Evolutionary conservation across 1,140 invertebrate species (phyloP).

Genomic region (Dufourea novaeangliae): DNA sequence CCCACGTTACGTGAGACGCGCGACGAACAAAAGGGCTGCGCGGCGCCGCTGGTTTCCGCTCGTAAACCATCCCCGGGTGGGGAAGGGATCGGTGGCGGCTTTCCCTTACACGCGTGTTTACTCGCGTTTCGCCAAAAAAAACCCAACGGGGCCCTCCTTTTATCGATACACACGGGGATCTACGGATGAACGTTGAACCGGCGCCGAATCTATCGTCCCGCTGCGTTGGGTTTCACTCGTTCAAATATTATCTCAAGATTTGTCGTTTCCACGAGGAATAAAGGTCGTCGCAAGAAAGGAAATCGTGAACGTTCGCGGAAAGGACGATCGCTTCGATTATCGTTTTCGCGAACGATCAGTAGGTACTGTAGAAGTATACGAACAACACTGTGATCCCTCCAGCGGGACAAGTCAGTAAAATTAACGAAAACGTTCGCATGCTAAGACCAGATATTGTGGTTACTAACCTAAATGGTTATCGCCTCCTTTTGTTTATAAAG

Average conservation of each 20-base stretch:
- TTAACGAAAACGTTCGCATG: too few relatives aligned
- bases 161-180: constrained; percentile 11
- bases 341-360: background rate
- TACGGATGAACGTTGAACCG: constrained; percentile 46
- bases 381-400: too few relatives aligned
- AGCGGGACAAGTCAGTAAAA: too few relatives aligned
- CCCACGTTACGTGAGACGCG: constrained; percentile 54
- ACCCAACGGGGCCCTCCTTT: background rate
- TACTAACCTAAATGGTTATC: too few relatives aligned
- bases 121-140: constrained; percentile 57
- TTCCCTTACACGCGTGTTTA: constrained; percentile 47
- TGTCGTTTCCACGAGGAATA: constrained; percentile 8
- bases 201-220: constrained; percentile 48
- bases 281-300: constrained; percentile 3
- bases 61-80: constrained; percentile 49
- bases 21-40: constrained; percentile 53
- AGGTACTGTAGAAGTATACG: background rate
- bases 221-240: constrained; percentile 55
- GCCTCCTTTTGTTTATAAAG: too few relatives aligned
- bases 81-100: constrained; percentile 8
- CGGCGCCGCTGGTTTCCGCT: constrained; percentile 39
- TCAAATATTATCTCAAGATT: constrained; percentile 62
- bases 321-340: background rate
- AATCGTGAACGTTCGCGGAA: background rate
- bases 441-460: too few relatives aligned